These are phyloP conservation scores for Acipenser oxyrinchus DNA, from an alignment of 2,797 vertebrate species.

Conservation along the genomic window DNA sequence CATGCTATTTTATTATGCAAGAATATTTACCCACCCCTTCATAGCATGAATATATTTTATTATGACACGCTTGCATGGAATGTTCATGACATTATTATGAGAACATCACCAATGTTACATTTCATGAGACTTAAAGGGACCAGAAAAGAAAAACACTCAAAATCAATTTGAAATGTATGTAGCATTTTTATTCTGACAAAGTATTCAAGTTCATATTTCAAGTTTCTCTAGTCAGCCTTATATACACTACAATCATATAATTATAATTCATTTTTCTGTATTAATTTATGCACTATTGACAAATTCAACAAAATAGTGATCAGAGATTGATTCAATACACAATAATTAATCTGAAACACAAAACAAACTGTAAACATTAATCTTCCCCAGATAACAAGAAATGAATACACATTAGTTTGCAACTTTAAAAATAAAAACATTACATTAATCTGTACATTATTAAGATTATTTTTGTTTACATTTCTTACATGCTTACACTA, in stretches of 20 bases:
- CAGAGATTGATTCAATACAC: slow-evolving; percentile 26
- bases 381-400: slow-evolving; percentile 24
- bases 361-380: slow-evolving; percentile 32
- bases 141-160: too few relatives aligned
- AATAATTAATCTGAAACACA: slow-evolving; percentile 30
- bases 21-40: too few relatives aligned
- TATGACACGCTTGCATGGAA: too few relatives aligned
- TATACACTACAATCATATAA: background rate
- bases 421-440: slow-evolving; percentile 37
- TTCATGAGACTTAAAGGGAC: too few relatives aligned
- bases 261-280: background rate
- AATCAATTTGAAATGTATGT: too few relatives aligned
- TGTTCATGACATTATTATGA: too few relatives aligned
- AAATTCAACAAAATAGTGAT: slow-evolving; percentile 22
- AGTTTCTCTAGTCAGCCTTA: too few relatives aligned
- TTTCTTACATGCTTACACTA: slow-evolving; percentile 37
- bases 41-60: too few relatives aligned
- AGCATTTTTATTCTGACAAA: too few relatives aligned
- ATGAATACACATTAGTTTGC: slow-evolving; percentile 25
- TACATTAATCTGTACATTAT: slow-evolving; percentile 32
- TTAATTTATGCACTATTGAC: slow-evolving; percentile 10
- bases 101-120: too few relatives aligned
- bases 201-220: too few relatives aligned
- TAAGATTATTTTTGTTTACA: slow-evolving; percentile 18
- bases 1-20: too few relatives aligned